These are phyloP conservation scores for Junonia oenone DNA, from an alignment of 2,888 invertebrate genomes.

Conservation along the genomic window DNA sequence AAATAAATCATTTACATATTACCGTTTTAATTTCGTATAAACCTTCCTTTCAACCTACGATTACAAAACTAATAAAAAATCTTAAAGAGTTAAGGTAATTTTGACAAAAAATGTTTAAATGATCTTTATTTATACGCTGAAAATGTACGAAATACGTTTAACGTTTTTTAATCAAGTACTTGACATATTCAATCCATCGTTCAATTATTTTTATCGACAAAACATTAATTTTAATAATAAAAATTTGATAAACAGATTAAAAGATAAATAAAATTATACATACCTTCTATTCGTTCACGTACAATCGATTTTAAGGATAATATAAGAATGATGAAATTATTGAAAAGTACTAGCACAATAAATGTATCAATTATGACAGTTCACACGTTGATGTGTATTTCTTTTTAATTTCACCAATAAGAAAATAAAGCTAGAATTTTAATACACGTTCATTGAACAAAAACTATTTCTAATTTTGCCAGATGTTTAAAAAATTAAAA, in stretches of 20 bases:
- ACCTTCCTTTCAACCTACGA: too few relatives aligned
- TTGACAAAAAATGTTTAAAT: not conserved
- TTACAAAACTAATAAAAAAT: too few relatives aligned
- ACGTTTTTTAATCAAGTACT: not conserved
- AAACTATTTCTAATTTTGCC: slow-evolving; percentile 12
- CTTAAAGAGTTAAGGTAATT: too few relatives aligned
- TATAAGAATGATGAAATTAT: not conserved
- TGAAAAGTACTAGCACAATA: not conserved
- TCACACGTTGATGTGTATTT: not conserved
- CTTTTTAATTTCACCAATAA: not conserved
- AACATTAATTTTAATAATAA: not conserved
- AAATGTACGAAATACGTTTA: not conserved
- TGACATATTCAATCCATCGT: not conserved
- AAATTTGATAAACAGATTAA: not conserved
- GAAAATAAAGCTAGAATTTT: slow-evolving; percentile 1
- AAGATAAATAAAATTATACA: slow-evolving; percentile 5
- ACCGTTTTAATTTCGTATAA: too few relatives aligned
- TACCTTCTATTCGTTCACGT: slow-evolving; percentile 7
- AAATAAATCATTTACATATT: too few relatives aligned
- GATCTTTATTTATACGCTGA: not conserved
- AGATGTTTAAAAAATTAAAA: slow-evolving; percentile 6
- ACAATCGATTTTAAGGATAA: not conserved
- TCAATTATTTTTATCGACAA: not conserved
- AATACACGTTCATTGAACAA: not conserved
- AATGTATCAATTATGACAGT: not conserved